Conservation (phyloP, 1,140 invertebrate genomes). For the Pollicipes pollicipes region DNA sequence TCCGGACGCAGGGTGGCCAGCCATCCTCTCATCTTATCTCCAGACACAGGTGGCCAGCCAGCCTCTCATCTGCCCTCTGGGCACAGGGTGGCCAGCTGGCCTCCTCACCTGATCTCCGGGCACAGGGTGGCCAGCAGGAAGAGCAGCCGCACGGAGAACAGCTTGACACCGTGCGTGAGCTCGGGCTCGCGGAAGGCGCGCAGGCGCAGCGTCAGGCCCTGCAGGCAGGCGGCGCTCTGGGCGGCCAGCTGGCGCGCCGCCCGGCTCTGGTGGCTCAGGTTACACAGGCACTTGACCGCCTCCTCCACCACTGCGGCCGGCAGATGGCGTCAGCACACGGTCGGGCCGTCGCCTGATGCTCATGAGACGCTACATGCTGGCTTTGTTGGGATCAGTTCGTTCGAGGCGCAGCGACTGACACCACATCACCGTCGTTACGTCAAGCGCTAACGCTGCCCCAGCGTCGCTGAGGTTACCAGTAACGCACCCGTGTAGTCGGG, state of each 20-base stretch:
- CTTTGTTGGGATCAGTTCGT: background rate
- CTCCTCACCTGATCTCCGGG: slow-evolving; percentile 35
- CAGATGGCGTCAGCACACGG: slow-evolving; percentile 26
- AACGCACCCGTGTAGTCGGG: too few relatives aligned
- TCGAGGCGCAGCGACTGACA: too few relatives aligned
- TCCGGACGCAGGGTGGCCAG: background rate
- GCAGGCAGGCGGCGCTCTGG: slow-evolving; percentile 46
- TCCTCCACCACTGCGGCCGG: slow-evolving; percentile 45
- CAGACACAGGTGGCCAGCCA: too few relatives aligned
- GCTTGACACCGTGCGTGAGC: slow-evolving; percentile 49
- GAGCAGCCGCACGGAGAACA: slow-evolving; percentile 71
- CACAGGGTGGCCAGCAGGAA: slow-evolving; percentile 72
- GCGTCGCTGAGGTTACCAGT: too few relatives aligned
- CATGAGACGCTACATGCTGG: slow-evolving; percentile 9
- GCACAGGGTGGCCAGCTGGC: background rate
- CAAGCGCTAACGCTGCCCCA: too few relatives aligned
- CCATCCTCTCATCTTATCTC: background rate
- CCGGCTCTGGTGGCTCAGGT: slow-evolving; percentile 64
- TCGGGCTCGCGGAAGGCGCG: slow-evolving; percentile 40
- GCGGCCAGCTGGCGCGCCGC: slow-evolving; percentile 47
- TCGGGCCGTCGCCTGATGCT: too few relatives aligned
- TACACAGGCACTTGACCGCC: slow-evolving; percentile 72
- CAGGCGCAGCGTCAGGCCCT: slow-evolving; percentile 54
- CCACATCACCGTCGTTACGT: too few relatives aligned
- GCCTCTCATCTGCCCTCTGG: too few relatives aligned